Base-by-base conservation (phyloP, 2,797 vertebrate species). In the Macropodus opercularis region DNA sequence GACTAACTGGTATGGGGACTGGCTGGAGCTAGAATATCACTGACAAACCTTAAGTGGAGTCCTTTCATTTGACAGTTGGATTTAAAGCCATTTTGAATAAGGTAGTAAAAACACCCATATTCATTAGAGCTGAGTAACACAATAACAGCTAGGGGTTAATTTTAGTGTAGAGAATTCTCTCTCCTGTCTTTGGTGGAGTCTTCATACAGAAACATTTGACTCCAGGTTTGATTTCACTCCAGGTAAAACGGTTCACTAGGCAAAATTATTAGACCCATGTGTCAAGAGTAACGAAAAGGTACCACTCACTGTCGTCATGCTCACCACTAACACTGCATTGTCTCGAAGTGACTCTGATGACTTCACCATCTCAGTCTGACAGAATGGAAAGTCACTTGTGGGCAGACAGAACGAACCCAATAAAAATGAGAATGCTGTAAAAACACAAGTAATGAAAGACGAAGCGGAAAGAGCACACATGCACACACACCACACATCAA, bases 311-410 rank as follows among this genome's bases (percentile, higher is more conserved):
- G 69, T 80, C 79, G 32, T 64, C 22, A 40, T 27, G 73, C 66
- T 81, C 69, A 41, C 48, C 62, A 52, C 64, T 88, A 67, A 82
- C 58, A 69, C 79, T 72, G 65, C 77, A 85, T 80, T 82, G 79
- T 87, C 76, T 84, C 70, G 76, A 81, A 77, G 82, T 52, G 60
- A 86, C 63, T 62, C 70, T 62, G 38, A 88, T 90, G 89, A 92
- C 85, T 89, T 93, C 89, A 91, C 82, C 90, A 81, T 72, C 77
- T 74, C 62, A 54, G 75, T 48, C 85, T 91, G 89, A 92, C 88
- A 73, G 83, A 87, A 89, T 91, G 90, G 89, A 93, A 92, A 93
- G 85, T 83, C 81, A 83, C 63, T 77, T 63, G 85, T 68, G 89
- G 91, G 84, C 83, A 88, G 88, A 92, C 85, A 39, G 72, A 78